phyloP scores from a whole-genome alignment of 2,797 vertebrate species.

The Neoniphon sammara region DNA sequence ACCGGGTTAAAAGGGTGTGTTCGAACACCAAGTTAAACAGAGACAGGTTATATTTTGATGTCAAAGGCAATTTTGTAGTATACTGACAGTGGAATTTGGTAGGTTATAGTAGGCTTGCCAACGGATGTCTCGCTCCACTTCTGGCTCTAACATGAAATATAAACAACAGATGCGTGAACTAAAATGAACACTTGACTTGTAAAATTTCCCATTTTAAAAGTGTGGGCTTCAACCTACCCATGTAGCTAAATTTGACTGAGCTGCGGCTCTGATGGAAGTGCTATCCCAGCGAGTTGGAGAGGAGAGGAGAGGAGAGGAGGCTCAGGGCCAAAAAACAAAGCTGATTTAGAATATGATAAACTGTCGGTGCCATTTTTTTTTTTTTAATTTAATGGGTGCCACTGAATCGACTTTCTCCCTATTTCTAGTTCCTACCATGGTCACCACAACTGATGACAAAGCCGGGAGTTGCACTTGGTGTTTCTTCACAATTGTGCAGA shows the following conservation, averaged over 20 bases:
- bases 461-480: conserved; percentile 1
- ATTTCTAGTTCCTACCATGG: conserved; percentile 6
- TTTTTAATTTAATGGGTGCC: conserved; percentile 40
- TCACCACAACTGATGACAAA: not conserved
- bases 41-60: conserved; percentile 32
- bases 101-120: conserved; percentile 12
- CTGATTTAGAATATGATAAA: conserved; percentile 59
- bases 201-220: not conserved
- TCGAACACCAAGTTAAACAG: conserved; percentile 25
- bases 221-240: conserved; percentile 29
- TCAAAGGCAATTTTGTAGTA: conserved; percentile 24
- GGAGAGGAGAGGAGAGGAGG: conserved; percentile 13
- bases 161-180: conserved; percentile 64
- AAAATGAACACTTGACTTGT: conserved; percentile 57
- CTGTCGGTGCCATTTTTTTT: conserved; percentile 47
- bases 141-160: conserved; percentile 41
- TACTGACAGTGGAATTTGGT: conserved; percentile 31
- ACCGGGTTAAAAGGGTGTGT: conserved; percentile 24
- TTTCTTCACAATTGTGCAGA: not conserved
- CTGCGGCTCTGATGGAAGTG: conserved; percentile 22
- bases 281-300: conserved; percentile 51
- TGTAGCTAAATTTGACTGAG: conserved; percentile 26
- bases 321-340: conserved; percentile 51
- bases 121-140: conserved; percentile 21
- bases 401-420: conserved; percentile 17